A percentile compares a stretch with the other conserved stretches of the same genome.
These are phyloP conservation scores for Dromococcyx pavoninus DNA, from an alignment of 2,797 vertebrate species.

Conservation along the genomic window DNA sequence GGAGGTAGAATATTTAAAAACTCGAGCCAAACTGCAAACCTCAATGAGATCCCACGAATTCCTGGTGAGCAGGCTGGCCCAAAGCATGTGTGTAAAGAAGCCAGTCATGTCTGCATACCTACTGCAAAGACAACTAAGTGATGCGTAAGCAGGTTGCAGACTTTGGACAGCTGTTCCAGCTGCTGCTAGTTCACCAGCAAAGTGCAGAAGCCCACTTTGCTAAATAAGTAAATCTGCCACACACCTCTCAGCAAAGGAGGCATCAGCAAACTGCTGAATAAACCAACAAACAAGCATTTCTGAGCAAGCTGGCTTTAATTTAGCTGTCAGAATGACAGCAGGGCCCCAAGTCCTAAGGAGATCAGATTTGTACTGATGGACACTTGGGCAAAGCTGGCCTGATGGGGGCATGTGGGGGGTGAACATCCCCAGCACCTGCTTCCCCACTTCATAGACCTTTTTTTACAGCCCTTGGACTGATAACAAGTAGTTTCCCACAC, in stretches of 20 bases:
- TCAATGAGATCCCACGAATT: neutral
- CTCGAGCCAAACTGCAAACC: accelerated
- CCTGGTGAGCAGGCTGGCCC: neutral
- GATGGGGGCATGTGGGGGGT: neutral
- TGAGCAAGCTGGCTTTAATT: neutral
- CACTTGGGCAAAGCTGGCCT: neutral
- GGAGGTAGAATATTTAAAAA: neutral
- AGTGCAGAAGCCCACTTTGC: neutral
- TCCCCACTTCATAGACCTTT: neutral
- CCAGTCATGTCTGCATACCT: neutral
- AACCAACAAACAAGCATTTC: neutral
- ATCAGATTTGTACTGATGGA: accelerated
- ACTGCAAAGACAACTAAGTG: neutral
- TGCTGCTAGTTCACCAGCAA: neutral
- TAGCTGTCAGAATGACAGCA: neutral
- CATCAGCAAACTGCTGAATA: neutral
- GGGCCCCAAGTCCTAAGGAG: neutral
- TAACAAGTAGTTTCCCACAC: neutral
- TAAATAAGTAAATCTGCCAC: neutral
- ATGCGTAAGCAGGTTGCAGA: neutral
- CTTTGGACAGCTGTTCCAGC: neutral
- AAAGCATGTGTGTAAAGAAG: neutral
- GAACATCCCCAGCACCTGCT: neutral
- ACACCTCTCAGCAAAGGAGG: neutral
- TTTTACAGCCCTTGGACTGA: neutral